Evolutionary conservation across 2,888 invertebrate species (phyloP).

Genomic region (Bombylius discolor): DNA sequence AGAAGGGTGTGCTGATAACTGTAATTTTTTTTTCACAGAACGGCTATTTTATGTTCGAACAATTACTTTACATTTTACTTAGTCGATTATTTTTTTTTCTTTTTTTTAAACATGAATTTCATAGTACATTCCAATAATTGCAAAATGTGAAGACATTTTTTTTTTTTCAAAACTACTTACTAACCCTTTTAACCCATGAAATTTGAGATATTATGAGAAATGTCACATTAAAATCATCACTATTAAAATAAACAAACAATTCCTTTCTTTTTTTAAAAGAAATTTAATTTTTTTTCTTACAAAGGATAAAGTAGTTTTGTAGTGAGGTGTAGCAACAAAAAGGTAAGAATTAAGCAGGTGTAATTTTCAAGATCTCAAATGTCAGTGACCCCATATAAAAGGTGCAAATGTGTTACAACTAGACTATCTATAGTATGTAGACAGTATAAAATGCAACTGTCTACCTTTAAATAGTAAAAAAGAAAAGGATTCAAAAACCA

Average conservation of each 20-base stretch:
- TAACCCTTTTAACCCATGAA: neutral
- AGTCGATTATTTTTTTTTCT: too few relatives aligned
- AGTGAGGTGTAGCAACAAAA: neutral
- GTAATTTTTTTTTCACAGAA: too few relatives aligned
- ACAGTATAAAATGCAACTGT: neutral
- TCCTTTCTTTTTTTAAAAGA: too few relatives aligned
- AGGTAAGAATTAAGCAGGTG: constrained; percentile 1
- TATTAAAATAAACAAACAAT: neutral
- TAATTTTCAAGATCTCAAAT: constrained; percentile 3
- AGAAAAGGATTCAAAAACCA: too few relatives aligned
- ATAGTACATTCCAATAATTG: too few relatives aligned
- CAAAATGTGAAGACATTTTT: neutral
- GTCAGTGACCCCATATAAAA: constrained; percentile 5
- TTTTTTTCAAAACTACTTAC: neutral
- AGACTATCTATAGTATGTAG: neutral
- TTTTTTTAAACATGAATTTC: too few relatives aligned
- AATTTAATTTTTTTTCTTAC: too few relatives aligned
- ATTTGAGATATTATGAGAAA: constrained; percentile 1
- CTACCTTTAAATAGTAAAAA: too few relatives aligned
- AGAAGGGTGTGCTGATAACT: too few relatives aligned
- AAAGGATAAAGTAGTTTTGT: too few relatives aligned
- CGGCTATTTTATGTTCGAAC: too few relatives aligned
- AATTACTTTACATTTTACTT: too few relatives aligned
- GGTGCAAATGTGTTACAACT: constrained; percentile 1
- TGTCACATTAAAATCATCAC: neutral